A percentile compares a stretch with the other conserved stretches of the same genome.
phyloP scores from a whole-genome alignment of 2,113 vertebrate genomes.

The Tachycineta bicolor region DNA sequence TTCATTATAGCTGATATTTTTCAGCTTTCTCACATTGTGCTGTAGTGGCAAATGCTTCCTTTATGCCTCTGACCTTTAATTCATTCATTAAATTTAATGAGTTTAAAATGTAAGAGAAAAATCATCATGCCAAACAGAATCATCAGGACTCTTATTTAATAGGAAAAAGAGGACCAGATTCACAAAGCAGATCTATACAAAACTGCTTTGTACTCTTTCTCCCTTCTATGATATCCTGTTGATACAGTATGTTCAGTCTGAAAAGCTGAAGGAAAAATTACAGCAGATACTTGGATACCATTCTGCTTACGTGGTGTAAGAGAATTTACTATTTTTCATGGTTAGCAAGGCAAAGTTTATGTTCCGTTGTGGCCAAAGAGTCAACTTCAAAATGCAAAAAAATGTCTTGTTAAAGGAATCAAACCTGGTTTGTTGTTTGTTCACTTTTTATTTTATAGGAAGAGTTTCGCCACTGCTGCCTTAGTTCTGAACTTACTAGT shows the following conservation, averaged over 20 bases:
- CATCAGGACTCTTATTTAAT: conserved; percentile 6
- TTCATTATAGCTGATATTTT: conserved; percentile 25
- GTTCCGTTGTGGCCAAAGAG: background rate
- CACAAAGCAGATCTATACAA: background rate
- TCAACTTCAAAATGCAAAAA: background rate
- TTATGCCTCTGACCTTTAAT: conserved; percentile 56
- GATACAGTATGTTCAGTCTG: background rate
- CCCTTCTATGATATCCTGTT: background rate
- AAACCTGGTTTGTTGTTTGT: background rate
- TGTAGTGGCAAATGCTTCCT: conserved; percentile 13
- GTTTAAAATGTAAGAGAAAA: conserved; percentile 33
- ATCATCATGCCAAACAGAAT: background rate
- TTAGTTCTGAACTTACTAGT: background rate
- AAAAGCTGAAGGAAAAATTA: background rate
- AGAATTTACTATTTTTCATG: background rate
- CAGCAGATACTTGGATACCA: background rate
- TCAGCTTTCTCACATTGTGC: background rate
- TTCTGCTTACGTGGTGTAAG: background rate
- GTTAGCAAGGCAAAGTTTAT: background rate
- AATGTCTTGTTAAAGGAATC: background rate
- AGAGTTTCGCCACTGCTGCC: background rate
- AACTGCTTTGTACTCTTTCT: background rate
- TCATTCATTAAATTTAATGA: conserved; percentile 52
- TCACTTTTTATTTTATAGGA: background rate
- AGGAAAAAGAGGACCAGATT: background rate